Conservation (phyloP, 2,797 vertebrate genomes). For the Onychomys arenicola region DNA sequence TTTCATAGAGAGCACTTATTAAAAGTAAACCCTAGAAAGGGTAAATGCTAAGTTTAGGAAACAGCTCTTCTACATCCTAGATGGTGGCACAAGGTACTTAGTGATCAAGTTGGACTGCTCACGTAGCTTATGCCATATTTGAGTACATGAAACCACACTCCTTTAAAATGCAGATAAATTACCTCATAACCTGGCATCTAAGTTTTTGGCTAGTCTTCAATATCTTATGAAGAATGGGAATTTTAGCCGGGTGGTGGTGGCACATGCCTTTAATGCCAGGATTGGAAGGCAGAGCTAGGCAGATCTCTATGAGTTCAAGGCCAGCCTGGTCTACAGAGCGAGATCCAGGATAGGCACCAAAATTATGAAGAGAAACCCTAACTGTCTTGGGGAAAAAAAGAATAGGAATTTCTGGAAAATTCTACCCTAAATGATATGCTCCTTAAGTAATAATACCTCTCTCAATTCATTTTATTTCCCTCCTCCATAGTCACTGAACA, state of each 20-base stretch:
- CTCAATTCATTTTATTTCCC: not conserved
- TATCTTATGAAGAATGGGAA: not conserved
- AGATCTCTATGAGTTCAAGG: too few relatives aligned
- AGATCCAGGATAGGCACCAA: too few relatives aligned
- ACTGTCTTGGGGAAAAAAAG: too few relatives aligned
- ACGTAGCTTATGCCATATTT: not conserved
- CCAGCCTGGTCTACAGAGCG: too few relatives aligned
- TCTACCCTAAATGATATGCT: not conserved
- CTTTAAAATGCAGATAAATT: not conserved
- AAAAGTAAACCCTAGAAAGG: not conserved
- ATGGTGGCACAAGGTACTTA: not conserved
- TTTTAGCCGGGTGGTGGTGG: too few relatives aligned
- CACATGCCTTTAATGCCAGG: too few relatives aligned
- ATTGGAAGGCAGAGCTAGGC: too few relatives aligned
- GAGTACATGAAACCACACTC: not conserved
- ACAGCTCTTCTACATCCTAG: too few relatives aligned
- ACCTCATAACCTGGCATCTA: not conserved
- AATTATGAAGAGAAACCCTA: too few relatives aligned
- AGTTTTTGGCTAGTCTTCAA: not conserved
- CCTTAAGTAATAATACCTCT: not conserved
- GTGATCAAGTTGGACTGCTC: too few relatives aligned
- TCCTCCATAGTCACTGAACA: not conserved
- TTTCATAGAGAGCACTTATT: not conserved
- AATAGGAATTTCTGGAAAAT: not conserved
- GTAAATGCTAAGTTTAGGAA: not conserved